Percentiles rank a stretch among this genome's conserved stretches.
phyloP scores from a whole-genome alignment of 1,140 invertebrate species.

The Eubasilissa regina region DNA sequence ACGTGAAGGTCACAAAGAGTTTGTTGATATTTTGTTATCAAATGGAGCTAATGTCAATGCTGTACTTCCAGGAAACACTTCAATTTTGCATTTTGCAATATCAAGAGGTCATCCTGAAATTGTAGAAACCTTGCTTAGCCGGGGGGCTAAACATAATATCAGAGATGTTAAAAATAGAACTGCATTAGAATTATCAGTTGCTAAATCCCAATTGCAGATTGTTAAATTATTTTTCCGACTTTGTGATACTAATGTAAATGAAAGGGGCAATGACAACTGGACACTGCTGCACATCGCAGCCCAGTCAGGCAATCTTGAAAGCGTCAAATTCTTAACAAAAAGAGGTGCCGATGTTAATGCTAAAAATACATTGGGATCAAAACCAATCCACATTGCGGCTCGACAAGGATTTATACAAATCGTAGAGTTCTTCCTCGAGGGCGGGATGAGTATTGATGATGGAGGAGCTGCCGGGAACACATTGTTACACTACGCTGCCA shows the following conservation, averaged over 20 bases:
- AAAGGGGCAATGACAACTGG: not conserved
- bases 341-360: not conserved
- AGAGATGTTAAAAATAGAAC: not conserved
- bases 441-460: not conserved
- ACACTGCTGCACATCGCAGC: not conserved
- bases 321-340: not conserved
- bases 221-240: not conserved
- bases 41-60: not conserved
- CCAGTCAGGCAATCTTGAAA: not conserved
- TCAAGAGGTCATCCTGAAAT: not conserved
- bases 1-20: not conserved
- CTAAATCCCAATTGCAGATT: not conserved
- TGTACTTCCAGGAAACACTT: not conserved
- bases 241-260: not conserved
- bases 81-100: not conserved
- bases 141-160: not conserved
- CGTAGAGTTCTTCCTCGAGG: not conserved
- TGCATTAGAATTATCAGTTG: not conserved
- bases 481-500: constrained; percentile 1
- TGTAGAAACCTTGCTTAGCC: not conserved
- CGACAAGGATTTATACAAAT: not conserved
- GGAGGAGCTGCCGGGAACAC: not conserved
- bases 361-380: not conserved
- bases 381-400: not conserved
- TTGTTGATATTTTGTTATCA: not conserved